Conservation (phyloP, 92 coral and sea anemone genomes). For the Umimayanthus chanpuru region DNA sequence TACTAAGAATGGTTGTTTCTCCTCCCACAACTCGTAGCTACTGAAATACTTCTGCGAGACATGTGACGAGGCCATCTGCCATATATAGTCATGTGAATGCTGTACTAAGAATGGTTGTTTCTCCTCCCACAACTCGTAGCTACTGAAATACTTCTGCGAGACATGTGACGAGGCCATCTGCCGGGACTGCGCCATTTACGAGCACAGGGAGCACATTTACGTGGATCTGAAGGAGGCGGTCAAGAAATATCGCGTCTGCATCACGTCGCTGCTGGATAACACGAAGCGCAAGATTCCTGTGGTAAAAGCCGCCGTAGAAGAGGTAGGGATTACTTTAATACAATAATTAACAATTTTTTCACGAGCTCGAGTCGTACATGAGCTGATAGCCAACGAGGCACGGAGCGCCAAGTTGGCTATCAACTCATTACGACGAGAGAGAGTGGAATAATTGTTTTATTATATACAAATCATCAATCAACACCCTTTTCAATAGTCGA, state of each 20-base stretch:
- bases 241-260: slow-evolving; percentile 74
- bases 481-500: no score
- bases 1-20: no score
- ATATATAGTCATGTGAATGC: no score
- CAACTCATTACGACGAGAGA: no score
- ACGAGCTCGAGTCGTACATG: no score
- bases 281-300: slow-evolving; percentile 85
- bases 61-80: slow-evolving; percentile 77
- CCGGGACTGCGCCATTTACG: slow-evolving; percentile 93
- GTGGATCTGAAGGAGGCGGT: slow-evolving; percentile 86
- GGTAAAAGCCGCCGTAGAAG: slow-evolving; percentile 81
- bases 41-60: slow-evolving; percentile 84
- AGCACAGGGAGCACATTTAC: slow-evolving; percentile 86
- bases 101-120: not conserved
- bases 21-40: not conserved
- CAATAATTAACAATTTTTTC: no score
- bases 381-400: no score
- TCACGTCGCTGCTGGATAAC: slow-evolving; percentile 72
- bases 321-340: slow-evolving; percentile 51
- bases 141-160: slow-evolving; percentile 85
- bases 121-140: slow-evolving; percentile 16
- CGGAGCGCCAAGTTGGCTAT: no score
- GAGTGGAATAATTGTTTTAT: no score
- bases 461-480: no score
- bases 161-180: slow-evolving; percentile 90